These are phyloP conservation scores for Sminthurinus signatus DNA, from an alignment of 1,140 invertebrate genomes.

Conservation along the genomic window DNA sequence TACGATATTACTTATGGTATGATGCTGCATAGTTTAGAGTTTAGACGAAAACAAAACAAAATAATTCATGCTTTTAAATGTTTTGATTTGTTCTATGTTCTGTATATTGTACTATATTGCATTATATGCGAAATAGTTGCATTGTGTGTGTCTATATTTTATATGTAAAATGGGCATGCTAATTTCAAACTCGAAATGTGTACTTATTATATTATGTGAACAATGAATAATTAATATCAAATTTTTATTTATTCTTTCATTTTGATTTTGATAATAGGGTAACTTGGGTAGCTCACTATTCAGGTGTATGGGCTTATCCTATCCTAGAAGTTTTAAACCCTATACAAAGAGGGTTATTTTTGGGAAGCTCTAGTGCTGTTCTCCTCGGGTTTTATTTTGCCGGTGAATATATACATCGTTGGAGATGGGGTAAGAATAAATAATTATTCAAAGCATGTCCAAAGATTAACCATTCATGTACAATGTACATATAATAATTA, in stretches of 20 bases:
- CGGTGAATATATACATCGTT: constrained; percentile 62
- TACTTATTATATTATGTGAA: too few species aligned
- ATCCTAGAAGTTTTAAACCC: constrained; percentile 66
- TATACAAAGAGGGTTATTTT: constrained; percentile 64
- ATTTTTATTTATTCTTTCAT: not conserved
- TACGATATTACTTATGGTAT: too few species aligned
- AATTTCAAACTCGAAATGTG: too few species aligned
- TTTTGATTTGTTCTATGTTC: too few species aligned
- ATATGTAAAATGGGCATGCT: too few species aligned
- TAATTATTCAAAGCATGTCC: not conserved
- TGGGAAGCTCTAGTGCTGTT: constrained; percentile 54
- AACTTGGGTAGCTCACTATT: constrained; percentile 63
- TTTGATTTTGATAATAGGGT: constrained; percentile 49
- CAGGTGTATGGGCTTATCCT: constrained; percentile 79
- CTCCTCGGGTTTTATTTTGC: constrained; percentile 57
- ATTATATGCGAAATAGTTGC: too few species aligned
- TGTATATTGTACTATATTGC: too few species aligned
- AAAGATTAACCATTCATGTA: not conserved
- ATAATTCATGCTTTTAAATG: too few species aligned
- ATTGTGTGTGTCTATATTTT: too few species aligned
- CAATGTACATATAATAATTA: not conserved
- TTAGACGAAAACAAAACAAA: too few species aligned
- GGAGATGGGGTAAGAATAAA: constrained; percentile 55
- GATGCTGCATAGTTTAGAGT: too few species aligned
- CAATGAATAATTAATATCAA: constrained; percentile 6